These are phyloP conservation scores for Aramus guarauna DNA, from an alignment of 2,113 vertebrate species.

Conservation along the genomic window DNA sequence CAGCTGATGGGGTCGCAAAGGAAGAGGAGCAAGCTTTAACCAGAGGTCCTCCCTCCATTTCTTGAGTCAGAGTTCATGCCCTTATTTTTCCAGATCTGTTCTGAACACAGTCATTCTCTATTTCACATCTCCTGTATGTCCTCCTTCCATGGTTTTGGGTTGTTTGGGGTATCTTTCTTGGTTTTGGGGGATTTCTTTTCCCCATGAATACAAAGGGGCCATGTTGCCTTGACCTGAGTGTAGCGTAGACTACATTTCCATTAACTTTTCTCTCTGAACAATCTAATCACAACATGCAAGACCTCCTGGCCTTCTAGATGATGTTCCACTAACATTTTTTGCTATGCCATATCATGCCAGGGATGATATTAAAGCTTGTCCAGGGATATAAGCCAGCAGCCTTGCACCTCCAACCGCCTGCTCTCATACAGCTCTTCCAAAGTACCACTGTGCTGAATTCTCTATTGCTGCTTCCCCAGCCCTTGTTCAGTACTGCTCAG, in stretches of 20 bases:
- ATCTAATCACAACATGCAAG: not conserved
- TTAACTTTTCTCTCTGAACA: not conserved
- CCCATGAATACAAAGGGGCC: not conserved
- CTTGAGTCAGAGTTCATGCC: not conserved
- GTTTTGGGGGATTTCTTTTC: fast-evolving
- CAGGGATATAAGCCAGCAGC: not conserved
- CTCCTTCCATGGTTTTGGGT: not conserved
- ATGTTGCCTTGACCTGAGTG: fast-evolving
- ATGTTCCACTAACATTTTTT: not conserved
- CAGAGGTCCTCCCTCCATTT: not conserved
- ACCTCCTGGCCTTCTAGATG: not conserved
- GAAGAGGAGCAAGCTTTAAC: not conserved
- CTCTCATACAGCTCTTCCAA: not conserved
- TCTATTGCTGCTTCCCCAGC: not conserved
- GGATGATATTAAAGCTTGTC: not conserved
- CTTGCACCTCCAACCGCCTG: not conserved
- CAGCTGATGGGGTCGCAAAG: not conserved
- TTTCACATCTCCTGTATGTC: fast-evolving
- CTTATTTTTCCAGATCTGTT: not conserved
- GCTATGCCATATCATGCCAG: not conserved
- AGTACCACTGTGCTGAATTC: not conserved
- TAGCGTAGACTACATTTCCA: not conserved
- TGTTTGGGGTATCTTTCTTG: not conserved
- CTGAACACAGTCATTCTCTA: fast-evolving
- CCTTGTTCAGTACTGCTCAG: not conserved